phyloP scores from a whole-genome alignment of 2,888 invertebrate genomes.

The Anaspis maculata region DNA sequence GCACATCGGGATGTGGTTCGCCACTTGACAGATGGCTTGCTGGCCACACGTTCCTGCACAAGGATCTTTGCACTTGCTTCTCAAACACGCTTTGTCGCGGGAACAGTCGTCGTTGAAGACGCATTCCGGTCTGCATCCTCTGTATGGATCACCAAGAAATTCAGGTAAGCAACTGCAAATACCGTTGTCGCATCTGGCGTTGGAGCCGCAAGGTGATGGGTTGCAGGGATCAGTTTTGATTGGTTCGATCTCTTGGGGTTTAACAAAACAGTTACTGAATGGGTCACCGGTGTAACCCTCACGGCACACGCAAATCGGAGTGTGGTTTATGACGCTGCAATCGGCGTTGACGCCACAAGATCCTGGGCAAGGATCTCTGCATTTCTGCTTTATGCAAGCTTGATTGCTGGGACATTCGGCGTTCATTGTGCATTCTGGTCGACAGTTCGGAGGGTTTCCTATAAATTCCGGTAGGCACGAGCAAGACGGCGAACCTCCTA shows the following conservation, averaged over 20 bases:
- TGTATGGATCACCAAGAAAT: conserved; percentile 82
- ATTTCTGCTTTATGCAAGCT: conserved; percentile 75
- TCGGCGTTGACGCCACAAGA: conserved; percentile 73
- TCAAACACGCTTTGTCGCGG: conserved; percentile 67
- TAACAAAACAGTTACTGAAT: conserved; percentile 59
- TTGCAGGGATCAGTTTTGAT: conserved; percentile 67
- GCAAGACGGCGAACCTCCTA: conserved; percentile 70
- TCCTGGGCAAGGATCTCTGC: conserved; percentile 75
- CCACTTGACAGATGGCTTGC: conserved; percentile 69
- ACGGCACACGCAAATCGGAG: conserved; percentile 75
- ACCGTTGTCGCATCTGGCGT: conserved; percentile 70
- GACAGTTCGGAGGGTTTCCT: conserved; percentile 77
- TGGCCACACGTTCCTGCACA: conserved; percentile 76
- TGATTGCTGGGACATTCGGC: conserved; percentile 79
- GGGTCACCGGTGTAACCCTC: conserved; percentile 78
- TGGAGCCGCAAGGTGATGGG: conserved; percentile 80
- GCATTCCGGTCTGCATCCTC: conserved; percentile 79
- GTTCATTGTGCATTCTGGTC: conserved; percentile 78
- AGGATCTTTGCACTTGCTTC: conserved; percentile 78
- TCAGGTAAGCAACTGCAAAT: conserved; percentile 75
- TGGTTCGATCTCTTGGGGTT: conserved; percentile 35
- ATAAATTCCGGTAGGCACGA: conserved; percentile 71
- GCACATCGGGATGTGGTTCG: conserved; percentile 77
- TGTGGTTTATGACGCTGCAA: conserved; percentile 75
- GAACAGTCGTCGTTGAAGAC: conserved; percentile 75